phyloP scores from a whole-genome alignment of 1,140 invertebrate genomes.

The Cheumatopsyche charites region DNA sequence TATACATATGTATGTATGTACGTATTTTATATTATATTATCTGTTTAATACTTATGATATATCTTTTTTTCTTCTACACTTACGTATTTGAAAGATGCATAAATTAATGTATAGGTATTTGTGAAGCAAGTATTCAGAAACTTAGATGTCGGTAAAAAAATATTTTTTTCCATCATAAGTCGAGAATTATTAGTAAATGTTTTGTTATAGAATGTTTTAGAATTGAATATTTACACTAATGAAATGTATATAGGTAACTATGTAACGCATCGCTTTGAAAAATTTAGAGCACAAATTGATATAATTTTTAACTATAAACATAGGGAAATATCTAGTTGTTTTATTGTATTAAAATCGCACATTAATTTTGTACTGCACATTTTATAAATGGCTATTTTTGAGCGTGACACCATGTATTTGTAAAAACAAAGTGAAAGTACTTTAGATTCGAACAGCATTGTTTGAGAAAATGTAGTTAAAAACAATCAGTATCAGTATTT shows the following conservation, averaged over 20 bases:
- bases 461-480: constrained; percentile 15
- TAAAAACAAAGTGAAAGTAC: constrained; percentile 16
- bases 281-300: constrained; percentile 16
- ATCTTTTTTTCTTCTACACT: no score
- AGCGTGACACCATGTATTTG: constrained; percentile 6
- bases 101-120: no score
- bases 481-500: constrained; percentile 34
- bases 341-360: constrained; percentile 1
- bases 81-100: no score
- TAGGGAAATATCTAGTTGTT: constrained; percentile 9
- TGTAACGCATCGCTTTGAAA: not conserved
- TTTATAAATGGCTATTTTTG: constrained; percentile 27
- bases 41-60: no score
- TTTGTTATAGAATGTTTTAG: no score
- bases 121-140: no score
- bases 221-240: no score
- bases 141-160: no score
- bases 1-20: no score
- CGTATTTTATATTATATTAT: no score
- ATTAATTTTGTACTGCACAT: constrained; percentile 35
- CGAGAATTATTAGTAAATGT: no score
- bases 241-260: not conserved
- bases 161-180: no score
- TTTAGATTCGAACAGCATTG: constrained; percentile 15
- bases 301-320: constrained; percentile 1